Base-by-base conservation (phyloP, 2,888 invertebrate genomes). In the Maniola hyperantus region DNA sequence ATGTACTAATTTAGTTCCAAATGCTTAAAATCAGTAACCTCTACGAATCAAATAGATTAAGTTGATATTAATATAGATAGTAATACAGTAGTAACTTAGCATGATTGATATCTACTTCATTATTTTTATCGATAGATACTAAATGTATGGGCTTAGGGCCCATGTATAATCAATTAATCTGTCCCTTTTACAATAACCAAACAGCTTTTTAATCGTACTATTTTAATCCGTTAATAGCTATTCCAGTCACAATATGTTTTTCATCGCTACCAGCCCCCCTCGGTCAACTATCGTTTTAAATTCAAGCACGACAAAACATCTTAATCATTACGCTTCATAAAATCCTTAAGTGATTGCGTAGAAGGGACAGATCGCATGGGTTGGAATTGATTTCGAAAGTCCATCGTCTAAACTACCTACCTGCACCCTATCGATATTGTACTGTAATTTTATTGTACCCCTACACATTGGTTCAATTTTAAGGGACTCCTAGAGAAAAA, bases 281-380 rank as follows among this genome's bases (percentile, higher is more conserved):
- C 69, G 70, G 68, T 70, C 72, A 71, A 71, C 79, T 76, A 79
- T 78, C 79, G 79, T 78, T 83, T 84, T 83, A 88, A 84, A 87
- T 78, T 81, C 77, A 75, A 79, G 79, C 78, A 83, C 83, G 79
- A 88, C 87, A 87, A 88, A 89, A 89, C 89, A 91, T 92, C 92
- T 91, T 91, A 90, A 92, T 92, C 89, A 91, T 88, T 88, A 84
- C 90, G 91, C 82, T 85, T 89, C 91, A 91, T 92, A 91, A 89
- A 91, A 85, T 87, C 86, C 86, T 88, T 92, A 91, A 92, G 92
- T 92, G 91, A 91, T 92, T 92, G 87, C 88, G 78, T 82, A 72
- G 72, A 75, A 80, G 87, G 89, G 87, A 79, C 81, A 76, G 80
- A 79, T 87, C 84, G 87, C 87, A 87, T 90, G 89, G 83, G 81